A percentile compares a stretch with the other conserved stretches of the same genome.
Conservation (phyloP, 1,140 invertebrate genomes). For the Bombus consobrinus region DNA sequence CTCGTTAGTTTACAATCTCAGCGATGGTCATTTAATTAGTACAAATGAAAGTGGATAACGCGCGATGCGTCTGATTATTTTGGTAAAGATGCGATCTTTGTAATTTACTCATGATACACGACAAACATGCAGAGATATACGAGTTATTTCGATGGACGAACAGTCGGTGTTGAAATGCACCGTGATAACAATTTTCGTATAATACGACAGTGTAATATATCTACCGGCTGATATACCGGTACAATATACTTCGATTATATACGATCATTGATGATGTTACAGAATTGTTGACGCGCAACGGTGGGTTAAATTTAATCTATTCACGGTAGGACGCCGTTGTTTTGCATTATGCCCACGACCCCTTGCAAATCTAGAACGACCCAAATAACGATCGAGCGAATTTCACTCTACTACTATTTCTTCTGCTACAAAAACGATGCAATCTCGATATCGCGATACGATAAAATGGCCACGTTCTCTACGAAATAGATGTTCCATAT, state of each 20-base stretch:
- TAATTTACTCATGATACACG: not conserved
- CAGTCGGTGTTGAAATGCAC: not conserved
- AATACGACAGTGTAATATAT: not conserved
- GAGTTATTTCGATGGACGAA: not conserved
- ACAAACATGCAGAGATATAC: not conserved
- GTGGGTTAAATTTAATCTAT: constrained; percentile 27
- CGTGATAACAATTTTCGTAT: constrained; percentile 2
- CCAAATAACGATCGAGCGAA: no score
- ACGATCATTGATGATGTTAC: constrained; percentile 20
- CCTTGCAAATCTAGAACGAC: not conserved
- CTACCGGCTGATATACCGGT: not conserved
- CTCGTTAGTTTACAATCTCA: not conserved
- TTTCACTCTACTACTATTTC: not conserved
- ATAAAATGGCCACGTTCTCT: not conserved
- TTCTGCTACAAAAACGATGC: not conserved
- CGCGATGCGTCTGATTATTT: not conserved
- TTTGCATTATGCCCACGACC: not conserved
- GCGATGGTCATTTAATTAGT: not conserved
- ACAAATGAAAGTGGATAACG: no score
- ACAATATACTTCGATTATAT: constrained; percentile 1
- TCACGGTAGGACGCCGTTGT: not conserved
- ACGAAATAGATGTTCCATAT: not conserved
- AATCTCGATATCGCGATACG: not conserved
- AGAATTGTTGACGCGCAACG: constrained; percentile 13
- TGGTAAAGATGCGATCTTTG: not conserved